These are phyloP conservation scores for Apoda limacodes DNA, from an alignment of 2,888 invertebrate genomes.

Conservation along the genomic window DNA sequence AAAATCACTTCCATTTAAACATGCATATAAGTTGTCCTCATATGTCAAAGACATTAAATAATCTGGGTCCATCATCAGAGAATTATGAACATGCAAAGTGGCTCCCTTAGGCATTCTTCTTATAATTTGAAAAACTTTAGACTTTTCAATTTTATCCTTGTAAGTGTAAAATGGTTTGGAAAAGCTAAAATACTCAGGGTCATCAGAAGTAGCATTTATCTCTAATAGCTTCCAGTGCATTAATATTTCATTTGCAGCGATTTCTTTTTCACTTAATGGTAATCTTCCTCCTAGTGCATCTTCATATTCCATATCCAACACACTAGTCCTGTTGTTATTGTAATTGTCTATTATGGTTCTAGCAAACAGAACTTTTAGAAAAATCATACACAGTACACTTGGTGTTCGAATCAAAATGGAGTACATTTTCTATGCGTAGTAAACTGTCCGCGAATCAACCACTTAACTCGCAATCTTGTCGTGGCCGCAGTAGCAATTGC, in stretches of 20 bases:
- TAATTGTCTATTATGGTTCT: conserved; percentile 28
- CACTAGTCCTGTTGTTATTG: conserved; percentile 23
- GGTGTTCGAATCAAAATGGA: no score
- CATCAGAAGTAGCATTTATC: conserved; percentile 50
- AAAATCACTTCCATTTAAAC: conserved; percentile 35
- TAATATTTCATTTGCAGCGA: conserved; percentile 62
- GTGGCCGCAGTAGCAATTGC: no score
- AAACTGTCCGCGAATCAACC: no score
- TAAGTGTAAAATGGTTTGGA: conserved; percentile 75
- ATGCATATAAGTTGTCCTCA: conserved; percentile 71
- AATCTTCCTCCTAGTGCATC: conserved; percentile 61
- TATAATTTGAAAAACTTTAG: no score
- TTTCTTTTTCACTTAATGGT: conserved; percentile 54
- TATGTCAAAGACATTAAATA: conserved; percentile 73
- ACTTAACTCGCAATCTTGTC: no score
- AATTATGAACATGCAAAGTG: conserved; percentile 77
- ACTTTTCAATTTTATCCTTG: conserved; percentile 67
- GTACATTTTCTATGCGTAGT: no score
- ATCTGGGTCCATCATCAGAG: conserved; percentile 71
- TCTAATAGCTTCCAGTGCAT: conserved; percentile 69
- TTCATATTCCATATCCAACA: conserved; percentile 49
- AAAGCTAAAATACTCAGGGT: conserved; percentile 69
- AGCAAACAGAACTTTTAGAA: no score
- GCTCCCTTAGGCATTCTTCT: conserved; percentile 84
- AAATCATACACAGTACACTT: no score